phyloP scores from a whole-genome alignment of 2,888 invertebrate species.

The Catotricha subobsoleta region DNA sequence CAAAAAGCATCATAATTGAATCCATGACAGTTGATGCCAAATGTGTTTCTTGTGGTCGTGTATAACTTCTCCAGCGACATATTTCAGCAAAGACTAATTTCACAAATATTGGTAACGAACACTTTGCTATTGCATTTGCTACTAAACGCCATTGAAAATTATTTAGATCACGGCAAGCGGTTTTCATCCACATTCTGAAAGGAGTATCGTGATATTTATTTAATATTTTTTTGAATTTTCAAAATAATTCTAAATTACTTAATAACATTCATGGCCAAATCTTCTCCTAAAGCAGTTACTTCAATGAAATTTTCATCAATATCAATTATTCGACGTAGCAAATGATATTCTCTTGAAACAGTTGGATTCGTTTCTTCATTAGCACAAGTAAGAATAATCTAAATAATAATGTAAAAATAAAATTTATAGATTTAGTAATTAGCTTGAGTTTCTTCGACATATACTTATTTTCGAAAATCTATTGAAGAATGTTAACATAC shows the following conservation, averaged over 20 bases:
- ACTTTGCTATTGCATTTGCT: conserved; percentile 79
- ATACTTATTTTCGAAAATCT: neutral
- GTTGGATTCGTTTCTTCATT: conserved; percentile 72
- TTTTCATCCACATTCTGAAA: conserved; percentile 77
- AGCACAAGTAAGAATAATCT: conserved; percentile 83
- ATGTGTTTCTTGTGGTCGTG: conserved; percentile 75
- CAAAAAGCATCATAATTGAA: conserved; percentile 91
- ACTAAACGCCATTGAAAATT: conserved; percentile 91
- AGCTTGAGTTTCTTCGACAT: too few species aligned
- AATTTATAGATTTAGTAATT: neutral
- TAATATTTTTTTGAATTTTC: neutral
- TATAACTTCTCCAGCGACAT: conserved; percentile 92
- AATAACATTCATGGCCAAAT: conserved; percentile 82
- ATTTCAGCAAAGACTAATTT: conserved; percentile 96
- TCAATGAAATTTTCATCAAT: conserved; percentile 76
- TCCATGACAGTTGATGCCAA: conserved; percentile 92
- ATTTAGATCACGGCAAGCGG: conserved; percentile 69
- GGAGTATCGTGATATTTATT: neutral
- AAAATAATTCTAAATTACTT: conserved; percentile 34
- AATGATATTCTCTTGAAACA: conserved; percentile 72
- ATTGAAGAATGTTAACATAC: conserved; percentile 26
- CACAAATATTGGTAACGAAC: conserved; percentile 90
- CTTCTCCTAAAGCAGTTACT: conserved; percentile 78
- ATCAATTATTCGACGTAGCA: conserved; percentile 74
- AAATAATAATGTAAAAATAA: conserved; percentile 14